These are phyloP conservation scores for Mormyrops boulengeri DNA, from an alignment of 2,797 vertebrate genomes.

Conservation along the genomic window DNA sequence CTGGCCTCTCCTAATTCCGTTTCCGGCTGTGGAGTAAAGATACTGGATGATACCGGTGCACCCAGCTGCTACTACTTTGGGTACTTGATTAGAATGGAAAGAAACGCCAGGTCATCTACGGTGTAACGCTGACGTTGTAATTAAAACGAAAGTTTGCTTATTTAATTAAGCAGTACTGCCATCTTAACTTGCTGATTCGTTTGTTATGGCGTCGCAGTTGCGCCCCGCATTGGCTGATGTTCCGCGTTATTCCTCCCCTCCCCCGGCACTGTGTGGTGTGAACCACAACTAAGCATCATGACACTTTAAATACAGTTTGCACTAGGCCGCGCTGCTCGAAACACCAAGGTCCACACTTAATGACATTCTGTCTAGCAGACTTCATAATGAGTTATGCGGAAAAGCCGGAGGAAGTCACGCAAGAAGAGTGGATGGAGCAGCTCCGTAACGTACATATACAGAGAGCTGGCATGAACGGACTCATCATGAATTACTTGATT, in stretches of 20 bases:
- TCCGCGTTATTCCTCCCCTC: not conserved
- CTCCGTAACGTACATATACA: constrained; percentile 93
- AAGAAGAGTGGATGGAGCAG: constrained; percentile 97
- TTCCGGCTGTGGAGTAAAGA: not conserved
- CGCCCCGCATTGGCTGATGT: not conserved
- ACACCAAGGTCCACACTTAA: not conserved
- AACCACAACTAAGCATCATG: not conserved
- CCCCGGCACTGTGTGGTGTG: not conserved
- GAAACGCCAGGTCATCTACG: not conserved
- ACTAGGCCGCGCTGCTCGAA: not conserved
- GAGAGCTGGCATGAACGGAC: constrained; percentile 93
- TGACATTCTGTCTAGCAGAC: not conserved
- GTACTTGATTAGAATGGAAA: not conserved
- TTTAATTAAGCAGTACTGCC: not conserved
- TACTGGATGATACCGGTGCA: not conserved
- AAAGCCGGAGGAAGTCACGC: constrained; percentile 89
- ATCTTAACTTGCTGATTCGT: not conserved
- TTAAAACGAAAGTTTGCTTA: not conserved
- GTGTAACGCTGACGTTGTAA: not conserved
- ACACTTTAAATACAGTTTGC: not conserved
- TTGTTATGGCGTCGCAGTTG: not conserved
- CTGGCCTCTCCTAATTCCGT: not conserved
- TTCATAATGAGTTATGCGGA: constrained; percentile 92
- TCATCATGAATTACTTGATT: constrained; percentile 97
- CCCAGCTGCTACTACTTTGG: not conserved